These are phyloP conservation scores for Streblospio benedicti DNA, from an alignment of 1,140 invertebrate species.

Conservation along the genomic window DNA sequence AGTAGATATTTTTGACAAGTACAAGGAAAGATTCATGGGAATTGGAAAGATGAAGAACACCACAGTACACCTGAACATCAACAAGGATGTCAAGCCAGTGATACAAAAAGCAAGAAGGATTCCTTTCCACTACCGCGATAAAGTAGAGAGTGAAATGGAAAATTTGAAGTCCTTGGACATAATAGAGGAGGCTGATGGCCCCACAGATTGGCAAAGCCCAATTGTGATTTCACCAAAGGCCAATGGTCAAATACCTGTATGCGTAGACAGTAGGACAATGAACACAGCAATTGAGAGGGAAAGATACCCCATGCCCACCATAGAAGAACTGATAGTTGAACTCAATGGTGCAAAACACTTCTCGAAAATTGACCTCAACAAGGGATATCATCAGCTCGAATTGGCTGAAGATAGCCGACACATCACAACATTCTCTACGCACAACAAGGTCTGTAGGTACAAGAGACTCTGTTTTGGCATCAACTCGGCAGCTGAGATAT, in stretches of 20 bases:
- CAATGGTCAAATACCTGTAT: not conserved
- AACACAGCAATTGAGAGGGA: not conserved
- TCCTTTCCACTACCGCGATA: slow-evolving; percentile 1
- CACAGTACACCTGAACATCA: not conserved
- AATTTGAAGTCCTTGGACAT: not conserved
- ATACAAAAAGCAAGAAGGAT: not conserved
- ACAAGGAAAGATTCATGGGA: not conserved
- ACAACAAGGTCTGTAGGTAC: not conserved
- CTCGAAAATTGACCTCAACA: slow-evolving; percentile 3
- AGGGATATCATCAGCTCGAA: slow-evolving; percentile 6
- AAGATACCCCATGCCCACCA: not conserved
- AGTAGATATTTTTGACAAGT: not conserved
- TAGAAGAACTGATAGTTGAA: not conserved
- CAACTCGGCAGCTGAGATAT: not conserved
- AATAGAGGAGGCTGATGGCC: not conserved
- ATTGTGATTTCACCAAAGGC: not conserved
- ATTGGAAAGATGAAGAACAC: not conserved
- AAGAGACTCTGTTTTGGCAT: not conserved
- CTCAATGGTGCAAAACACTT: not conserved
- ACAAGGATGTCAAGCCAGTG: not conserved
- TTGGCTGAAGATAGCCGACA: not conserved
- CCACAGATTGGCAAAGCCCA: not conserved
- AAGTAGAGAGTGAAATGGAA: slow-evolving; percentile 1
- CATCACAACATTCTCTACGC: not conserved
- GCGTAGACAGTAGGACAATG: not conserved